These are phyloP conservation scores for Abramis brama DNA, from an alignment of 2,113 vertebrate genomes.

Conservation along the genomic window DNA sequence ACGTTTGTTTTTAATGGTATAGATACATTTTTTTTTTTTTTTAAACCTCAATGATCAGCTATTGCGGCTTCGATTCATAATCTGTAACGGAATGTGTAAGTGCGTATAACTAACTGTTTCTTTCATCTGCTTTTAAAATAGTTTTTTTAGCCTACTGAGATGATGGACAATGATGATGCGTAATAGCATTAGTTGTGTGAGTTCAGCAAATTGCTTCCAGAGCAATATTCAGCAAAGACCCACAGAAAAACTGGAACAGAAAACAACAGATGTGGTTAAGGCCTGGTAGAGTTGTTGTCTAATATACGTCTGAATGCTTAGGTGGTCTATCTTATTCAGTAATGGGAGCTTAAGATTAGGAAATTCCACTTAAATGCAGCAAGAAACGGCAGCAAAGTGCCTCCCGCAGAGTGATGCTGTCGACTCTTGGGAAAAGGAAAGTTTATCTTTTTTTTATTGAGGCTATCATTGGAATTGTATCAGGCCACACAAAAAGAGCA, in stretches of 20 bases:
- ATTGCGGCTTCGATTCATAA: not conserved
- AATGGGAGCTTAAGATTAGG: not conserved
- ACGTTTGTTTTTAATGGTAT: not conserved
- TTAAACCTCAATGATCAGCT: slow-evolving; percentile 9
- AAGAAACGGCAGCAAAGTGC: slow-evolving; percentile 18
- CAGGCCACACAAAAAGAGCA: slow-evolving; percentile 63
- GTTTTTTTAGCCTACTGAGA: slow-evolving; percentile 18
- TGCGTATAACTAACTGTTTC: not conserved
- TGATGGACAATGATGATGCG: slow-evolving; percentile 6
- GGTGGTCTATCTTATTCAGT: not conserved
- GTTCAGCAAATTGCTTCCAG: slow-evolving; percentile 54
- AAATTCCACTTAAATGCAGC: not conserved
- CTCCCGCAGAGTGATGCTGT: slow-evolving; percentile 20
- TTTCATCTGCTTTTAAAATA: not conserved
- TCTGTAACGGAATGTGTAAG: not conserved
- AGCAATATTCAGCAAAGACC: slow-evolving; percentile 43
- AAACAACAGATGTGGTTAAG: slow-evolving; percentile 42
- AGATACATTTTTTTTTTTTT: not conserved
- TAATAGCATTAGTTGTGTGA: slow-evolving; percentile 42
- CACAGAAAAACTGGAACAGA: not conserved
- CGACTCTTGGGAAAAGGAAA: slow-evolving; percentile 44
- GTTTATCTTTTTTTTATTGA: slow-evolving; percentile 70
- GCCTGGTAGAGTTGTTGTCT: slow-evolving; percentile 4
- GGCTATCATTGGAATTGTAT: slow-evolving; percentile 67
- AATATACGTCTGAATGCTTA: not conserved